phyloP scores from a whole-genome alignment of 2,888 invertebrate species.

The Dermolepida albohirtum region DNA sequence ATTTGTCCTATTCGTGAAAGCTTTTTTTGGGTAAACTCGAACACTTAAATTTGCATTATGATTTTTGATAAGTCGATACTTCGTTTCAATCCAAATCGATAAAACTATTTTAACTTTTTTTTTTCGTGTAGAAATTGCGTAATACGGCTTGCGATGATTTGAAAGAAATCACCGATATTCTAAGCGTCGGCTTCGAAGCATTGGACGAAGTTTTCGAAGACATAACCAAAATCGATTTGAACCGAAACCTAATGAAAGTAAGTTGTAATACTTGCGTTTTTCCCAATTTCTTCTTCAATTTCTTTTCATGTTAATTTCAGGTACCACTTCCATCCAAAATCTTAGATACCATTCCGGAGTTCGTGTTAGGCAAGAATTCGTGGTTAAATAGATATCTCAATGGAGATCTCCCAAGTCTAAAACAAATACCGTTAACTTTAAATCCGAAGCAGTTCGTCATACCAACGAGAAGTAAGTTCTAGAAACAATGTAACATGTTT shows the following conservation, averaged over 20 bases:
- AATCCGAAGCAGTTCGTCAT: constrained; percentile 72
- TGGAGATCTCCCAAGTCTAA: constrained; percentile 71
- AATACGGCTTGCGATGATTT: constrained; percentile 73
- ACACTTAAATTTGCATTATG: no score
- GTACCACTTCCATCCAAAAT: constrained; percentile 29
- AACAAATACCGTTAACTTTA: constrained; percentile 68
- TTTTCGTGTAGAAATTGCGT: constrained; percentile 68
- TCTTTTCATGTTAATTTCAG: not conserved
- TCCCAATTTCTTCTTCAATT: constrained; percentile 27
- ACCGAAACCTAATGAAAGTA: constrained; percentile 2
- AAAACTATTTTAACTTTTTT: no score
- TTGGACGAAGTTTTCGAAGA: constrained; percentile 59
- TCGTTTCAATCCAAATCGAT: no score
- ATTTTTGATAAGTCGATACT: no score
- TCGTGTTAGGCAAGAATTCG: constrained; percentile 72
- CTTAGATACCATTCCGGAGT: constrained; percentile 66
- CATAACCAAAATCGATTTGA: constrained; percentile 51
- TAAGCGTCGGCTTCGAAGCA: constrained; percentile 64
- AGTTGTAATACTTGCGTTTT: not conserved
- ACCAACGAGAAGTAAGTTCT: constrained; percentile 73
- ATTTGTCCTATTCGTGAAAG: no score
- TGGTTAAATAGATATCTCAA: constrained; percentile 71
- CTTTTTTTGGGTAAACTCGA: no score
- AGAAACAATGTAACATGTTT: not conserved
- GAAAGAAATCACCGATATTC: constrained; percentile 72